Evolutionary conservation across 2,797 vertebrate species (phyloP).

Genomic region (Monodelphis domestica): DNA sequence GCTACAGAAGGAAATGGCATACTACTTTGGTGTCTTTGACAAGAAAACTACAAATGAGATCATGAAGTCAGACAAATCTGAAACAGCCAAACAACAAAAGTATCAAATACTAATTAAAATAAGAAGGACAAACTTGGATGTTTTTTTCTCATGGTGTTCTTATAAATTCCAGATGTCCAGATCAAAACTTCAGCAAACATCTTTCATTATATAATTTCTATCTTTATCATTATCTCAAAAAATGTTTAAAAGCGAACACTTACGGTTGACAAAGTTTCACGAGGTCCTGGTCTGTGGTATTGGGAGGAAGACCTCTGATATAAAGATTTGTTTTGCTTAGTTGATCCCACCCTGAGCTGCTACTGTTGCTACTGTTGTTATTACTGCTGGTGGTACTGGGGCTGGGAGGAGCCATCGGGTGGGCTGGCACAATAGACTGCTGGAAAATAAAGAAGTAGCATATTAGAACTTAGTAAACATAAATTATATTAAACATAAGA

Average conservation of each 20-base stretch:
- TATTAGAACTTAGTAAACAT: slow-evolving; percentile 50
- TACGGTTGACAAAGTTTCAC: slow-evolving; percentile 99
- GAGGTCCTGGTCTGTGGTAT: slow-evolving; percentile 98
- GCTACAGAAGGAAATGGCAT: not conserved
- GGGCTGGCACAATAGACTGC: slow-evolving; percentile 91
- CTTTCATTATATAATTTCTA: not conserved
- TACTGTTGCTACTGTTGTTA: slow-evolving; percentile 97
- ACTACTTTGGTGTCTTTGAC: not conserved
- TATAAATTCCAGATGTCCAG: not conserved
- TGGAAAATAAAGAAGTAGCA: slow-evolving; percentile 81
- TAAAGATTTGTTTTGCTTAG: slow-evolving; percentile 99
- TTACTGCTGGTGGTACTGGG: slow-evolving; percentile 97
- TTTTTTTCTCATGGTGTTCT: not conserved
- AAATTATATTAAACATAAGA: not conserved
- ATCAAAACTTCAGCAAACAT: not conserved
- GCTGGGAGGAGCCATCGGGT: slow-evolving; percentile 98
- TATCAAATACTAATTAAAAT: not conserved
- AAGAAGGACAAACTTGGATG: slow-evolving; percentile 8
- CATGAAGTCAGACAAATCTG: not conserved
- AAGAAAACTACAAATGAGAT: not conserved
- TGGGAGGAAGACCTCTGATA: slow-evolving; percentile 95
- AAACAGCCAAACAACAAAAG: not conserved
- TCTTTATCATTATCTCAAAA: slow-evolving; percentile 6
- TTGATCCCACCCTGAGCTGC: slow-evolving; percentile 98
- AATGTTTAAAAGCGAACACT: slow-evolving; percentile 84